Evolutionary conservation across 2,113 vertebrate genomes (phyloP), one percentile per base, ranked within the genome.

Genomic region (Elephas maximus): DNA sequence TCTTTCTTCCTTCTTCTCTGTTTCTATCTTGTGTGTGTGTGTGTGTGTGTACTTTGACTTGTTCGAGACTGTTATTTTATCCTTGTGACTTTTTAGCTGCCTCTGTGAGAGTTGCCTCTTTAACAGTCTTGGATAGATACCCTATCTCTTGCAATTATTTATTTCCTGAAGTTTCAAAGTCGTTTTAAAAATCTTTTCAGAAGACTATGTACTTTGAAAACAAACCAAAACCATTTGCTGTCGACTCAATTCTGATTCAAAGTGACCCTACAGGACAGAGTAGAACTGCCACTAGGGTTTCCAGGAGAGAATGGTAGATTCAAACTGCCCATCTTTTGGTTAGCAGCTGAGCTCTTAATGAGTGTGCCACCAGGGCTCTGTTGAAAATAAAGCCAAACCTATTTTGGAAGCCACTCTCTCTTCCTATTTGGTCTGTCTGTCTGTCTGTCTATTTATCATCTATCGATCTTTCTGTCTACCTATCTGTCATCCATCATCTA

Each of bases 81-180:
- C 41, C 28, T 79, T 80, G 14, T 28, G 14, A 90, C 53, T 53
- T 80, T 90, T 65, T 67, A 89, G 71, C 60, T 60, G 11, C 62
- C 41, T 10, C 26, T 73, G 18, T 30, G 60, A 93, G 8, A 41
- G 2, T 30, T 91, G 18, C 12, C 28, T 53, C n/a, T 69, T 78
- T 53, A 28, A n/a, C 6, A 23, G 0, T 77, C 65, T 78, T 76
- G 89, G 28, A 78, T 7, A 84, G 28, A 62, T 78, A 21, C 8
- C 8, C 23, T 14, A 79, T n/a, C 62, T 4, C 63, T 82, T 86
- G 73, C 23, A 57, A 21, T 88, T 88, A 82, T 37, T 96, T 93
- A 89, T 79, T 86, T 85, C 78, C 15, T 53, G 67, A 93, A 86
- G 65, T 88, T 90, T 48, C 57, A 60, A 77, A 89, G 37, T 79